Conservation (phyloP, 2,797 vertebrate genomes). For the Jordanella pulchra region DNA sequence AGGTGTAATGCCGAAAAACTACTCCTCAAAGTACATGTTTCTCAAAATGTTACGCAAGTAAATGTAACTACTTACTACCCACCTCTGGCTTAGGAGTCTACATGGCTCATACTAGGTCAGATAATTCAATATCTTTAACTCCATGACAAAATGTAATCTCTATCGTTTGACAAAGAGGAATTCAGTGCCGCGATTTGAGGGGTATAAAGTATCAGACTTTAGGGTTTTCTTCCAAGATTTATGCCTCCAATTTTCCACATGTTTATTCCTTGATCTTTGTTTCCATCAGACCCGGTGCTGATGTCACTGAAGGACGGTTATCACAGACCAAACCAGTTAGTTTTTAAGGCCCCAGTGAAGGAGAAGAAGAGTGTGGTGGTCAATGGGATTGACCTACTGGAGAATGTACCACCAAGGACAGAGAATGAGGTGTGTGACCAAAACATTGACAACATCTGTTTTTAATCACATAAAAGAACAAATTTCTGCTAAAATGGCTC, state of each 20-base stretch:
- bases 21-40: too few species aligned
- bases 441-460: background rate
- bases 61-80: too few species aligned
- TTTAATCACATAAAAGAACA: background rate
- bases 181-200: background rate
- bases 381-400: slow-evolving; percentile 96
- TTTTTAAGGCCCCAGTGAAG: slow-evolving; percentile 91
- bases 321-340: slow-evolving; percentile 85
- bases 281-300: slow-evolving; percentile 88
- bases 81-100: background rate
- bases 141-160: background rate
- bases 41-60: too few species aligned
- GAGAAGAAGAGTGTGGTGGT: slow-evolving; percentile 94
- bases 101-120: background rate
- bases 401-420: slow-evolving; percentile 94
- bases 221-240: too few species aligned
- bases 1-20: too few species aligned
- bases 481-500: background rate
- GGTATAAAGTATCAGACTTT: background rate
- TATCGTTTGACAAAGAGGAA: background rate
- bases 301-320: slow-evolving; percentile 96
- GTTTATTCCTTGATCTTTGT: slow-evolving; percentile 9
- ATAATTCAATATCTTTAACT: background rate
- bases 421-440: slow-evolving; percentile 87
- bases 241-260: slow-evolving; percentile 4